Base-by-base conservation (phyloP, 1,140 invertebrate genomes). In the Drosophila neocordata region DNA sequence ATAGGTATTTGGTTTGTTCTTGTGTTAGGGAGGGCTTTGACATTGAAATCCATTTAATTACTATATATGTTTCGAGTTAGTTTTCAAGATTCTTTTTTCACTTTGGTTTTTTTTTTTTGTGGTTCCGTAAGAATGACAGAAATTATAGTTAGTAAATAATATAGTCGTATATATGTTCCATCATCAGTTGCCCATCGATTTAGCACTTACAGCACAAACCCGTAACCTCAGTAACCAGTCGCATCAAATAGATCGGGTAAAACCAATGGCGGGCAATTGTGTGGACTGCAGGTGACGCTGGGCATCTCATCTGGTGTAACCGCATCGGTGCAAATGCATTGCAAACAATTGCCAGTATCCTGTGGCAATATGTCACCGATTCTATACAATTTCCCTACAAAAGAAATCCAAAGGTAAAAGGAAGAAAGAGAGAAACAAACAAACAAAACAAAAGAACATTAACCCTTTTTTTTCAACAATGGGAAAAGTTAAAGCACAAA, bases 261-360 rank as follows among this genome's bases (percentile, higher is more conserved):
- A 11, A 91, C 91, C 59, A 93, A 87, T 15, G 93, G 92, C 60
- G 93, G 92, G 66, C 93, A 94, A 76, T 94, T 93, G 68, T 93
- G 92, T 15, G 95, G 94, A 44, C 94, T 94, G 83, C 94, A 95
- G 65, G 94, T 94, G 71, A 95, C 93, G 56, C 94, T 93, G n/a
- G 94, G 94, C 72, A 93, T 93, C 60, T 92, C 90, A 53, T 93
- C 94, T 9, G 74, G 74, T 34, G 80, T 91, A 37, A 87, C 73
- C 34, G 90, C 90, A 68, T 91, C 89, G 57, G 85, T 90, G 77
- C 95, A 95, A 74, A 94, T 93, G 87, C 95, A 95, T 90, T 95
- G 94, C 67, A 95, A 92, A 88, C 95, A 95, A 77, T 95, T 95
- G 62, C 94, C 95, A 55, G 94, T 95, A 66, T 94, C 94, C 71